phyloP scores from a whole-genome alignment of 2,888 invertebrate species.

The Leptinotarsa peninsularis region DNA sequence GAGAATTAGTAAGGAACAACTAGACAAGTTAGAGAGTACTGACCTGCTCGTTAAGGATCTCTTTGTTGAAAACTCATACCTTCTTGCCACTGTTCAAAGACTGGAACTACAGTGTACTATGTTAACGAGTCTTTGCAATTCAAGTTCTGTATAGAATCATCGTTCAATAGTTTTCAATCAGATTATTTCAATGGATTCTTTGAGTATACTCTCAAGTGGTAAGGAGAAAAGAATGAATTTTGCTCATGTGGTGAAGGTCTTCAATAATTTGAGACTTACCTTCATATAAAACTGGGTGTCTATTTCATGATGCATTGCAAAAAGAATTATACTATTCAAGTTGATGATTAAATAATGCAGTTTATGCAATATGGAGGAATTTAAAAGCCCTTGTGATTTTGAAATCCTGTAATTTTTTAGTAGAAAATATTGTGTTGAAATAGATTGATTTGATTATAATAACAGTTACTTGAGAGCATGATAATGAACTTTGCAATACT shows the following conservation, averaged over 20 bases:
- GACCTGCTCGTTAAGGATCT: constrained; percentile 85
- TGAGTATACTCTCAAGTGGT: background rate
- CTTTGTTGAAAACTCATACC: constrained; percentile 86
- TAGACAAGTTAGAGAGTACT: constrained; percentile 77
- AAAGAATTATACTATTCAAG: too few relatives aligned
- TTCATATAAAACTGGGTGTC: too few relatives aligned
- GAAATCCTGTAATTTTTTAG: too few relatives aligned
- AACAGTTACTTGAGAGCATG: too few relatives aligned
- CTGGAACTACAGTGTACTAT: constrained; percentile 70
- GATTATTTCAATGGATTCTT: background rate
- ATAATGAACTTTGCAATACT: too few relatives aligned
- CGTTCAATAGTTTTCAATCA: background rate
- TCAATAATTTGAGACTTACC: too few relatives aligned
- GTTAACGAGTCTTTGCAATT: constrained; percentile 63
- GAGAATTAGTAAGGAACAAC: constrained; percentile 69
- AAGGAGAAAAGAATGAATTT: background rate
- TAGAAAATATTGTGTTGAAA: too few relatives aligned
- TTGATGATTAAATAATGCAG: too few relatives aligned
- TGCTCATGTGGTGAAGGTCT: background rate
- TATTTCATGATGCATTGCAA: too few relatives aligned
- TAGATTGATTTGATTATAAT: too few relatives aligned
- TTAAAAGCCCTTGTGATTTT: too few relatives aligned
- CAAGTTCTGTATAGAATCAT: constrained; percentile 52
- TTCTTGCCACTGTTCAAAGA: constrained; percentile 74
- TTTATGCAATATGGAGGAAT: too few relatives aligned